These are phyloP conservation scores for Oceanodroma leucorhoa DNA, from an alignment of 2,797 vertebrate genomes.

Conservation along the genomic window DNA sequence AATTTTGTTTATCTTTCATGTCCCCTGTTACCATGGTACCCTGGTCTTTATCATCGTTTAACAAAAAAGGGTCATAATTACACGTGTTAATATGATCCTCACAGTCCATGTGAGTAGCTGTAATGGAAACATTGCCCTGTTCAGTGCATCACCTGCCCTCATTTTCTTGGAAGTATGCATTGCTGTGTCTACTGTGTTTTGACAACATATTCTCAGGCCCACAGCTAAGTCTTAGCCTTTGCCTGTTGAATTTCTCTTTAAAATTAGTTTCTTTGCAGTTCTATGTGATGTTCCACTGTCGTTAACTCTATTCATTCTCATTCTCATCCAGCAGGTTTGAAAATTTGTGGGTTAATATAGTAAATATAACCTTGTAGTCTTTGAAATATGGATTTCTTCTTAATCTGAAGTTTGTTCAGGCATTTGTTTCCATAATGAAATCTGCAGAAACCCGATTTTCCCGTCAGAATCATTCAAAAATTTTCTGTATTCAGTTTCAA, in stretches of 20 bases:
- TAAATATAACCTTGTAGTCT: not conserved
- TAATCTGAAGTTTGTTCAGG: not conserved
- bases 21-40: not conserved
- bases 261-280: not conserved
- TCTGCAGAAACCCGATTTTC: not conserved
- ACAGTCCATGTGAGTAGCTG: not conserved
- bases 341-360: not conserved
- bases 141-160: not conserved
- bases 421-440: not conserved
- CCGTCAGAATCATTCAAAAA: not conserved
- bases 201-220: not conserved
- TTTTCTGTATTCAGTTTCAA: slow-evolving; percentile 1
- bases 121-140: not conserved
- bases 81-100: not conserved
- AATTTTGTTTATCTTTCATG: not conserved
- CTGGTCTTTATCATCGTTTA: not conserved
- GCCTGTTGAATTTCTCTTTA: not conserved
- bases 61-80: not conserved
- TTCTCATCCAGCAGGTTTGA: not conserved
- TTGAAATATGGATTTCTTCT: not conserved
- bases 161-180: not conserved
- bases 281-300: not conserved
- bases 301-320: not conserved
- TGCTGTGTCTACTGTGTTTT: not conserved
- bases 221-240: not conserved